phyloP scores from a whole-genome alignment of 2,888 invertebrate genomes.

The Pristionchus maxplancki region DNA sequence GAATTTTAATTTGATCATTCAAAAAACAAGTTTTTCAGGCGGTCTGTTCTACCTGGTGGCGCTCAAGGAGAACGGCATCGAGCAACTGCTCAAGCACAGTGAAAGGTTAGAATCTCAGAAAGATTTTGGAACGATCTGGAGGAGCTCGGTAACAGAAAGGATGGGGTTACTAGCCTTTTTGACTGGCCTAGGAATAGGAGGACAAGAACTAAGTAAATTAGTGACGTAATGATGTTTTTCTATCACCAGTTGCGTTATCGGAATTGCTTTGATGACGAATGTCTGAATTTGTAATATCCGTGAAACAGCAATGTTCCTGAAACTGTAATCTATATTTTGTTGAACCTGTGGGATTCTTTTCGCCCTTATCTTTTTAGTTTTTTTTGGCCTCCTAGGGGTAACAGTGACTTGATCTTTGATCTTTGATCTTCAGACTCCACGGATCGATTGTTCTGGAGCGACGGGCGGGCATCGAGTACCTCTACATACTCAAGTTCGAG shows the following conservation, averaged over 20 bases:
- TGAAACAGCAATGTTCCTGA: neutral
- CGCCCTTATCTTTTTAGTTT: too few species aligned
- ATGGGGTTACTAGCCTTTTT: too few species aligned
- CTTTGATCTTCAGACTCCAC: conserved; percentile 81
- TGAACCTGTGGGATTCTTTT: too few species aligned
- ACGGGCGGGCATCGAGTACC: conserved; percentile 89
- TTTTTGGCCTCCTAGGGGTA: neutral
- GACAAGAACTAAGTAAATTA: conserved; percentile 55
- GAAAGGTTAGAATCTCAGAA: conserved; percentile 43
- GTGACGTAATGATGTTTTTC: conserved; percentile 30
- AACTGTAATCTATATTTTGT: too few species aligned
- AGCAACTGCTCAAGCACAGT: conserved; percentile 69
- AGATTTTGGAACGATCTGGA: too few species aligned
- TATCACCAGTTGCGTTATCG: neutral
- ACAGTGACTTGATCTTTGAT: neutral
- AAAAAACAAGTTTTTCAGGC: conserved; percentile 82
- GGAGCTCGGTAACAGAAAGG: too few species aligned
- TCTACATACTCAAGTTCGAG: conserved; percentile 87
- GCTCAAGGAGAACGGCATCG: conserved; percentile 90
- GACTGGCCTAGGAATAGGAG: too few species aligned
- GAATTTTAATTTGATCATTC: too few species aligned
- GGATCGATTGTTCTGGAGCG: conserved; percentile 84
- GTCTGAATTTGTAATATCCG: neutral
- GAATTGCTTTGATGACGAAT: neutral
- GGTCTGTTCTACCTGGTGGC: conserved; percentile 92